A percentile compares a stretch with the other conserved stretches of the same genome.
Evolutionary conservation across 2,113 vertebrate genomes (phyloP).

Genomic region (Coryphaenoides rupestris): DNA sequence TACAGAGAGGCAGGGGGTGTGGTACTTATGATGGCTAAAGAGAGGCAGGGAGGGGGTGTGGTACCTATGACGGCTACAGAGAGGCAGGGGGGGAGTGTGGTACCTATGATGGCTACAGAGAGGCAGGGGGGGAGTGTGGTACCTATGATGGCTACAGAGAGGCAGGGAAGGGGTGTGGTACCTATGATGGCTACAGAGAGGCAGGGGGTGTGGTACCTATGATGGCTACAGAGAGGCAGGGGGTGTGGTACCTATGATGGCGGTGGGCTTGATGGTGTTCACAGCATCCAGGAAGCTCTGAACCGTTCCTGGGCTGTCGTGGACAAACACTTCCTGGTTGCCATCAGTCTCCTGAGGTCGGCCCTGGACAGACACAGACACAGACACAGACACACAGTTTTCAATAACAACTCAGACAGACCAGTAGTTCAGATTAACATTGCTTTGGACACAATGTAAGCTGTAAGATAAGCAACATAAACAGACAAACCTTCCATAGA

Average conservation of each 20-base stretch:
- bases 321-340: constrained; percentile 86
- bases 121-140: no score
- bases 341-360: constrained; percentile 74
- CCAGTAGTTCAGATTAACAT: constrained; percentile 66
- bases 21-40: no score
- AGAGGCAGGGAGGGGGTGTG: no score
- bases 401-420: constrained; percentile 50
- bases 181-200: constrained; percentile 76
- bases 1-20: no score
- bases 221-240: background rate
- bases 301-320: constrained; percentile 75
- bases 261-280: constrained; percentile 84
- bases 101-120: no score
- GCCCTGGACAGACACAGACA: constrained; percentile 65
- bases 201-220: no score
- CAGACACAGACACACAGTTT: background rate
- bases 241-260: constrained; percentile 82
- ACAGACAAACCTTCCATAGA: no score
- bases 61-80: no score
- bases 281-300: constrained; percentile 88
- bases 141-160: background rate
- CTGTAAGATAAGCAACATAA: background rate
- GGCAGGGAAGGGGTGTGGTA: background rate
- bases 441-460: constrained; percentile 37
- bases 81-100: no score